These are phyloP conservation scores for Poeciliopsis turrubarensis DNA, from an alignment of 2,113 vertebrate genomes.

Conservation along the genomic window DNA sequence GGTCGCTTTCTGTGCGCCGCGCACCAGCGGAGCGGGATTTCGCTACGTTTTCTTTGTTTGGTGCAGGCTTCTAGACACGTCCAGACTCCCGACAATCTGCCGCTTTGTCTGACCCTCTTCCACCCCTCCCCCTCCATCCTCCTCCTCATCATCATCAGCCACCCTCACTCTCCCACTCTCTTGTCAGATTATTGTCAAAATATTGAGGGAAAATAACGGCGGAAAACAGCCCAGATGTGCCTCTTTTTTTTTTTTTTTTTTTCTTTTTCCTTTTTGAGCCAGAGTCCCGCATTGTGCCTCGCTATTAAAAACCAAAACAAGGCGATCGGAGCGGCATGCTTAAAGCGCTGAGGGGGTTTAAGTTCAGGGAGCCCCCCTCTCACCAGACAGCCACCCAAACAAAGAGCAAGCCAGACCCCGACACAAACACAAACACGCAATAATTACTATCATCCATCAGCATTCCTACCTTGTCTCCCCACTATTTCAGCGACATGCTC, in stretches of 20 bases:
- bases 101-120: constrained; percentile 81
- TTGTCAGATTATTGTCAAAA: constrained; percentile 60
- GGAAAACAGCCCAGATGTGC: neutral
- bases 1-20: rapidly evolving
- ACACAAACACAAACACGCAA: constrained; percentile 18
- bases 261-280: neutral
- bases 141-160: constrained; percentile 35
- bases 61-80: constrained; percentile 77
- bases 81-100: constrained; percentile 82
- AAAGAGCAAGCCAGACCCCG: constrained; percentile 59
- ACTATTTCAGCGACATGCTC: constrained; percentile 90
- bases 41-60: constrained; percentile 77
- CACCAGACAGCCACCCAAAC: constrained; percentile 69
- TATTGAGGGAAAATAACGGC: neutral
- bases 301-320: neutral
- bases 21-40: constrained; percentile 4
- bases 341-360: constrained; percentile 19
- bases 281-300: constrained; percentile 5
- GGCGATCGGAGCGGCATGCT: neutral
- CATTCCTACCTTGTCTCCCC: constrained; percentile 84
- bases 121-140: constrained; percentile 69
- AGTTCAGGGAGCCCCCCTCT: constrained; percentile 48
- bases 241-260: no score
- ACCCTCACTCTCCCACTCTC: constrained; percentile 36
- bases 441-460: neutral